Evolutionary conservation across 2,797 vertebrate species (phyloP), one percentile per base, ranked within the genome.

Genomic region (Lacerta agilis): DNA sequence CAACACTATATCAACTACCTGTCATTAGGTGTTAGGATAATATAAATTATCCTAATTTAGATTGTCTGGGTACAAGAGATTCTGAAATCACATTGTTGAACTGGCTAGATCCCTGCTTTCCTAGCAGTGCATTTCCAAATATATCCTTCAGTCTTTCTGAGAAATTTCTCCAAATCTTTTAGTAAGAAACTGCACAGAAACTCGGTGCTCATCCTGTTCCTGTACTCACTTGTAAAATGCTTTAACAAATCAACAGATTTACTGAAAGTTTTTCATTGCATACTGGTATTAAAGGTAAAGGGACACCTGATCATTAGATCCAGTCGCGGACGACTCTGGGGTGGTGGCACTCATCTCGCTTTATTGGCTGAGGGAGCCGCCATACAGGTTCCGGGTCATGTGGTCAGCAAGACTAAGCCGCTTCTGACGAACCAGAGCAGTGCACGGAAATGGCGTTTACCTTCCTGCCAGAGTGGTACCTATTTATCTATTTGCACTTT

Each of bases 231-330:
- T 71, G 8, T 58, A 23, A 17, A 71, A 33, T 58, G 2, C 15
- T 36, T 80, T n/a, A 91, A 89, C 61, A 64, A 64, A 64, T 64
- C 20, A 64, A 64, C 61, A 64, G 61, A 55, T 55, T 55, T 55
- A 55, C 49, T 55, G 13, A 13, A 55, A 55, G 49, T 55, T 15
- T 55, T 4, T 55, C 49, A 55, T 15, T 55, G 49, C 49, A 55
- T 55, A 13, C 49, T 55, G 4, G 1, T 33, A 27, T 58, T 8
- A 82, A 41, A 41, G 38, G 38, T 41, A 41, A 41, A 41, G 38
- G 38, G 38, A 41, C 38, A 4, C 38, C 38, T 41, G 38, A 41
- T 5, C 38, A 41, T 41, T 41, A 41, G 38, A 5, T 5, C 38
- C 38, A 41, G 1, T 41, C 4, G 38, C 38, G 4, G 38, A 41